Evolutionary conservation across 37 sponge, comb jelly and placozoan genomes (phyloP).

Genomic region (Dysidea cf. avara): DNA sequence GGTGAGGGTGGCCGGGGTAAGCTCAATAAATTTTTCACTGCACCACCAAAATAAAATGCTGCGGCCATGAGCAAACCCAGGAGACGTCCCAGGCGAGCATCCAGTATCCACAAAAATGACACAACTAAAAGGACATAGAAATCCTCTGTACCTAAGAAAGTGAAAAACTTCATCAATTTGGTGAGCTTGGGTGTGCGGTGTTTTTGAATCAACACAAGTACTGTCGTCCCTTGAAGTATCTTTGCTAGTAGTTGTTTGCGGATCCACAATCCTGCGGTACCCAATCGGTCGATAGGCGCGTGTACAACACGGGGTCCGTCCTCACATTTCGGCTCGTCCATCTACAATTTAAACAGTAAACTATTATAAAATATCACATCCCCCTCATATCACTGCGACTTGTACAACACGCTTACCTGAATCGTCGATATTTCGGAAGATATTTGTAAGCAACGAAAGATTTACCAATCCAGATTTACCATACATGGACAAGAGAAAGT

Average conservation of each 20-base stretch:
- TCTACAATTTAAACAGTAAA: too few species aligned
- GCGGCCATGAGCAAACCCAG: constrained; percentile 40
- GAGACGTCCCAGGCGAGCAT: constrained; percentile 35
- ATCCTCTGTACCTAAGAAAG: constrained; percentile 59
- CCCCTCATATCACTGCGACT: too few species aligned
- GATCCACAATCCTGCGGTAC: constrained; percentile 32
- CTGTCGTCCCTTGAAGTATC: constrained; percentile 14
- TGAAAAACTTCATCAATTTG: background rate
- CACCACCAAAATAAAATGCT: constrained; percentile 49
- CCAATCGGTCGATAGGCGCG: constrained; percentile 57
- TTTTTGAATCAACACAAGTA: constrained; percentile 5
- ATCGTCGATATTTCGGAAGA: too few species aligned
- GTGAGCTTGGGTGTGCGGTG: constrained; percentile 39
- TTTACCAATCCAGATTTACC: too few species aligned
- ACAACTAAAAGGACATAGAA: constrained; percentile 54
- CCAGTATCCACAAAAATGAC: constrained; percentile 37
- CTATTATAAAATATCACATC: too few species aligned
- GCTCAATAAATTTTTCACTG: constrained; percentile 47
- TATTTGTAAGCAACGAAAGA: too few species aligned
- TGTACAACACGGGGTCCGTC: constrained; percentile 10
- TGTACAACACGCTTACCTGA: too few species aligned
- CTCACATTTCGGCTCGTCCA: too few species aligned
- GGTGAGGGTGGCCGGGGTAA: constrained; percentile 69
- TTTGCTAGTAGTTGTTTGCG: constrained; percentile 10
- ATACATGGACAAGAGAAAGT: too few species aligned